A percentile compares a stretch with the other conserved stretches of the same genome.
Conservation (phyloP, 2,797 vertebrate species). For the Mallotus villosus region DNA sequence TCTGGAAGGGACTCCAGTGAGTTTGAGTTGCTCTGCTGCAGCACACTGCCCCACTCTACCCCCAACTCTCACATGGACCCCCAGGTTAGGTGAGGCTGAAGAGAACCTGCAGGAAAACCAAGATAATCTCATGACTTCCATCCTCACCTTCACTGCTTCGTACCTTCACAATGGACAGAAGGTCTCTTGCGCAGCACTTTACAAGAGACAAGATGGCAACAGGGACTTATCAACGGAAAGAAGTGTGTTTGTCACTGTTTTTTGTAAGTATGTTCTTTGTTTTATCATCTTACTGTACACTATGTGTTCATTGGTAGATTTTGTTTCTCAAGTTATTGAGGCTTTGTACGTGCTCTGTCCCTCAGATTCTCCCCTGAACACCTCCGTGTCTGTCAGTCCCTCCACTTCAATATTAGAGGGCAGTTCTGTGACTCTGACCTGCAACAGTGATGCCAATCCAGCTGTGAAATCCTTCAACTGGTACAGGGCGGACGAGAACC, state of each 20-base stretch:
- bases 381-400: constrained; percentile 33
- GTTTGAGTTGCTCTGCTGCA: constrained; percentile 55
- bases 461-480: constrained; percentile 57
- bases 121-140: constrained; percentile 33
- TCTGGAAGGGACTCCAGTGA: constrained; percentile 55
- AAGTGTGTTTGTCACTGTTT: constrained; percentile 46
- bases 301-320: not conserved
- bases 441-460: constrained; percentile 58
- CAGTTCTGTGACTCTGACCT: constrained; percentile 51
- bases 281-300: not conserved
- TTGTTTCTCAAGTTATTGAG: not conserved
- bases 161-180: constrained; percentile 51
- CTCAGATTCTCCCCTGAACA: constrained; percentile 64
- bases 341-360: not conserved
- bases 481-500: constrained; percentile 44
- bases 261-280: constrained; percentile 51
- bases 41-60: constrained; percentile 54
- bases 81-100: constrained; percentile 42
- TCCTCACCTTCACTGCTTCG: constrained; percentile 62
- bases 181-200: constrained; percentile 53
- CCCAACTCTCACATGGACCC: constrained; percentile 61
- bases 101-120: constrained; percentile 18
- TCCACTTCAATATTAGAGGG: constrained; percentile 52
- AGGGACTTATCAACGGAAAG: constrained; percentile 35
- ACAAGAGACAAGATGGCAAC: constrained; percentile 47